phyloP scores from a whole-genome alignment of 1,140 invertebrate genomes.

The Papilio polyxenes region DNA sequence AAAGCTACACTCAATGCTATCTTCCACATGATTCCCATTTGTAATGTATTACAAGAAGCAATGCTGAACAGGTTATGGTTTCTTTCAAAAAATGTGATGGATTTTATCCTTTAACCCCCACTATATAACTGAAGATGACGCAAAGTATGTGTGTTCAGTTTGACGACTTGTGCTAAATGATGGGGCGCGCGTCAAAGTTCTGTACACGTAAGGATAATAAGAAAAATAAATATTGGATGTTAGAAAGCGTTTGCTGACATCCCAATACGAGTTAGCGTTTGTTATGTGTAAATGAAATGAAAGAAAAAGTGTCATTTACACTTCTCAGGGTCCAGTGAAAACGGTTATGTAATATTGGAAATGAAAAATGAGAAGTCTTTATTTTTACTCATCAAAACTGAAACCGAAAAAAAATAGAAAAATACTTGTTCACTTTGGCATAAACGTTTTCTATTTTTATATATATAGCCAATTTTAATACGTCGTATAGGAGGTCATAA shows the following conservation, averaged over 20 bases:
- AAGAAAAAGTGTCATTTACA: conserved; percentile 79
- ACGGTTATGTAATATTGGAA: conserved; percentile 47
- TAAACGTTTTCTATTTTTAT: conserved; percentile 65
- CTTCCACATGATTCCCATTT: conserved; percentile 64
- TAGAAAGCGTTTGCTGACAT: conserved; percentile 77
- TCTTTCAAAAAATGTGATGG: conserved; percentile 70
- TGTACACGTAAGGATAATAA: conserved; percentile 73
- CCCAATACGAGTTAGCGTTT: conserved; percentile 65
- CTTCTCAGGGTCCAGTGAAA: conserved; percentile 54
- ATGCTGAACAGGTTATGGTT: conserved; percentile 70
- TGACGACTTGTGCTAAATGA: conserved; percentile 69
- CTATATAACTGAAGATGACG: conserved; percentile 63
- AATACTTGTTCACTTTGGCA: conserved; percentile 62
- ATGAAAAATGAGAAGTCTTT: neutral
- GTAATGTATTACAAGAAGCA: conserved; percentile 52
- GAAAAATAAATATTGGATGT: conserved; percentile 78
- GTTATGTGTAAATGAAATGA: conserved; percentile 75
- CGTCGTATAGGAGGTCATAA: conserved; percentile 61
- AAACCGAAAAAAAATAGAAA: conserved; percentile 47
- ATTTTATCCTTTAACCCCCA: conserved; percentile 76
- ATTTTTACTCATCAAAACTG: neutral
- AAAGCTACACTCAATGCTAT: conserved; percentile 62
- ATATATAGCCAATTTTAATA: conserved; percentile 73
- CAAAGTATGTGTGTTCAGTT: conserved; percentile 62
- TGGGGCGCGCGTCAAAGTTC: conserved; percentile 49